Base-by-base conservation (phyloP, 1,140 invertebrate genomes). In the Pseudomyrmex cubaensis region DNA sequence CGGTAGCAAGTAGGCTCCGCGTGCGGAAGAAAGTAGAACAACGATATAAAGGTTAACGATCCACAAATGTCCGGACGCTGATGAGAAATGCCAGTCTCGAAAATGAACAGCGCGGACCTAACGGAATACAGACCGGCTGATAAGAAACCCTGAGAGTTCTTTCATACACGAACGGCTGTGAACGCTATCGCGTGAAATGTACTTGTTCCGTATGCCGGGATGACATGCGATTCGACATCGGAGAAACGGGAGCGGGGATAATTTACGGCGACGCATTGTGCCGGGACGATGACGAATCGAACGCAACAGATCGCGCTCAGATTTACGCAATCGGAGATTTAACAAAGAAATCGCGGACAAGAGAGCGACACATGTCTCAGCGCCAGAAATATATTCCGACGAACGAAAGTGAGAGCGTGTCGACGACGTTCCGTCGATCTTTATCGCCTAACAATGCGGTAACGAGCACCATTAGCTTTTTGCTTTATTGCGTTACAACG, bases 401-500 rank as follows among this genome's bases (percentile, higher is more conserved):
- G 48, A 52, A 70, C 25, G 35, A 64, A 66, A 64, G 73, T 20
- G 61, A 73, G 52, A 67, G 64, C 57, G 17, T 52, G 5, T 0
- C 46, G 48, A 44, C n/a, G 56, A 52, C 83, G 75, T 77, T 85
- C 82, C 72, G 86, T 35, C 82, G 84, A 89, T 89, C 87, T 89
- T 88, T 89, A 89, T 89, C 87, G 63, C 72, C 66, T 84, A 89
- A 89, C 87, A 88, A 89, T 89, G 87, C 87, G 57, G 56, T 88
- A 89, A 89, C 84, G 80, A 89, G 87, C 70, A 46, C 80, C 80
- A 89, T 89, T 89, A 89, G 87, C 87, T 89, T 89, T 88, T 89
- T 88, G 87, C 87, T 84, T 89, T 82, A 89, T 86, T 76, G 84
- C 80, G 84, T 88, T 86, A 84, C 84, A 80, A 63, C 35, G 80